Evolutionary conservation across 2,888 invertebrate genomes (phyloP), one percentile per base, ranked within the genome.

Genomic region (Hedychridium roseum): DNA sequence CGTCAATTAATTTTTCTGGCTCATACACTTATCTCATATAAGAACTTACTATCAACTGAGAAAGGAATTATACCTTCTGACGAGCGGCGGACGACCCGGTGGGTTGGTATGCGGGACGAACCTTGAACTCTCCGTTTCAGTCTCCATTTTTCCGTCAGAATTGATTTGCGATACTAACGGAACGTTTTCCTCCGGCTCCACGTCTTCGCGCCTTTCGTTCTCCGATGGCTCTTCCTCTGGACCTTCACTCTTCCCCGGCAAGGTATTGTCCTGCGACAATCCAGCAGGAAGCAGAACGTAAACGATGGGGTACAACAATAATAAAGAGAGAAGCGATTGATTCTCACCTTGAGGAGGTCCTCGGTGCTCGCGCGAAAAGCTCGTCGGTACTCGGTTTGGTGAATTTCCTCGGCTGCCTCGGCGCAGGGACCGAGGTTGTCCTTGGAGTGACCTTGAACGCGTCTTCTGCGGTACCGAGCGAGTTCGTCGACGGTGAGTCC

Each of bases 401-500:
- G 11, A 6, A 31, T 12, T 7, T 7, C 12, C 3, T 40, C 31
- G 21, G 5, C 30, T n/a, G 15, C 9, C n/a, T 61, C 53, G 14
- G 41, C 54, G 17, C 49, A 14, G 27, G 60, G 45, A 11, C 65
- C 66, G 26, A 75, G 62, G 38, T 64, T 73, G 55, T 77, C 74
- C 54, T 66, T 69, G 9, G 74, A 73, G 32, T 64, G 76, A 71
- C 79, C 78, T 50, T 79, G 76, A 16, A 80, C 76, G 45, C 79
- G 77, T 60, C 80, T 79, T 40, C 82, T 79, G 21, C 83, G 79
- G 64, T 81, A 83, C 44, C 79, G 77, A 34, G 78, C 79, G 37
- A 84, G 70, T 56, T 83, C 82, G 64, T 84, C 84, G 31, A 84
- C 83, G n/a, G 82, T 82, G 35, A 80, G 68, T 16, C 82, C 80